These are phyloP conservation scores for Erebia epiphron DNA, from an alignment of 2,888 invertebrate genomes.

Conservation along the genomic window DNA sequence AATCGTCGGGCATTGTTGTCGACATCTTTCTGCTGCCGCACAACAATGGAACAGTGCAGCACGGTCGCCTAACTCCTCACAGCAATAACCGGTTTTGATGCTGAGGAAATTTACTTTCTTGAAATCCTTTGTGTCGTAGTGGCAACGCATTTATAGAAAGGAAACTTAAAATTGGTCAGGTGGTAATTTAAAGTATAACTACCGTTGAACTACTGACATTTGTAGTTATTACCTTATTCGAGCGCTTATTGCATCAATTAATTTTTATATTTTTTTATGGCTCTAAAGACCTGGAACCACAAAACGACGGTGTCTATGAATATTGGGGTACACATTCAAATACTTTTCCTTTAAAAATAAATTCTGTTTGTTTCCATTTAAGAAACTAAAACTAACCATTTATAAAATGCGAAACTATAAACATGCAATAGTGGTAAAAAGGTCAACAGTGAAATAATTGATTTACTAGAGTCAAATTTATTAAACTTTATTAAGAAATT, in stretches of 20 bases:
- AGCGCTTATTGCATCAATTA: neutral
- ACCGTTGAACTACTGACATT: neutral
- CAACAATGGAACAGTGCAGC: constrained; percentile 25
- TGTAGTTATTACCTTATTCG: neutral
- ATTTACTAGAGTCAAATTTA: neutral
- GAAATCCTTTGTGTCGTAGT: neutral
- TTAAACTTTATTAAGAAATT: too few relatives aligned
- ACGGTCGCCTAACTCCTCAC: constrained; percentile 24
- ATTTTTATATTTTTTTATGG: too few relatives aligned
- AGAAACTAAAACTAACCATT: too few relatives aligned
- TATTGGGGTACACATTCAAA: neutral
- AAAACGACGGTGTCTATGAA: too few relatives aligned
- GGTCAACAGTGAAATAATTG: neutral
- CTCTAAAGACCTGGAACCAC: too few relatives aligned
- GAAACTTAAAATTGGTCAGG: neutral
- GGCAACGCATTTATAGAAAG: neutral
- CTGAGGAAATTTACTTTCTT: constrained; percentile 1
- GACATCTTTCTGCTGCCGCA: constrained; percentile 29
- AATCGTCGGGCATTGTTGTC: constrained; percentile 37
- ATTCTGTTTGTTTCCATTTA: neutral
- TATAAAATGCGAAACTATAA: neutral
- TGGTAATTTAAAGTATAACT: neutral
- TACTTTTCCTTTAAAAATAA: too few relatives aligned
- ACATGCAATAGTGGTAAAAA: neutral
- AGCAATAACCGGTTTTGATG: constrained; percentile 28